A percentile compares a stretch with the other conserved stretches of the same genome.
Evolutionary conservation across 2,113 vertebrate genomes (phyloP).

Genomic region (Hemiscyllium ocellatum): DNA sequence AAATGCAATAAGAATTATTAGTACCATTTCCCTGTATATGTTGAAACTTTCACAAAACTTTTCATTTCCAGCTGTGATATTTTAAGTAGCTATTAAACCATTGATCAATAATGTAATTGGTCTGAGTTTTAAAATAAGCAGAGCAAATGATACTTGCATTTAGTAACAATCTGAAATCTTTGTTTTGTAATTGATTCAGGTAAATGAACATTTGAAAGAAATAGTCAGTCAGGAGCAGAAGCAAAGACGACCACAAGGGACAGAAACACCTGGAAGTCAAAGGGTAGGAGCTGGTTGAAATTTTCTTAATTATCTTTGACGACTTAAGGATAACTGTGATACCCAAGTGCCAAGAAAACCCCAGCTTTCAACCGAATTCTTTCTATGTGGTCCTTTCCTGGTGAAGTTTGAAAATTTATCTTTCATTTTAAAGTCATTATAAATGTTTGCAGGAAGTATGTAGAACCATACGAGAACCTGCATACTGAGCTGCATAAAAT

Average conservation of each 20-base stretch:
- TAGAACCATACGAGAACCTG: neutral
- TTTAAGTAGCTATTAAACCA: neutral
- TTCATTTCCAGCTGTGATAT: neutral
- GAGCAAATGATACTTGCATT: neutral
- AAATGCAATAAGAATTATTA: neutral
- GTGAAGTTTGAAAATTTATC: neutral
- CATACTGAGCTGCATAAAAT: neutral
- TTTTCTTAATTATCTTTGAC: neutral
- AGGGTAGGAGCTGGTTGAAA: constrained; percentile 61
- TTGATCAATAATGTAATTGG: neutral
- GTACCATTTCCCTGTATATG: neutral
- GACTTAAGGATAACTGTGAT: neutral
- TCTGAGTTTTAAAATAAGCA: neutral
- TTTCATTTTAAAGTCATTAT: neutral
- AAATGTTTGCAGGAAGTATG: neutral
- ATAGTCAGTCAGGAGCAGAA: constrained; percentile 80
- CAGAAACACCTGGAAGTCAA: constrained; percentile 73
- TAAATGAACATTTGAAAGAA: constrained; percentile 89
- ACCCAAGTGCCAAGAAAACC: neutral
- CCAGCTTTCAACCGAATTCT: neutral
- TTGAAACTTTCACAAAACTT: neutral
- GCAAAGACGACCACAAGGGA: constrained; percentile 64
- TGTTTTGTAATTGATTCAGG: constrained; percentile 54
- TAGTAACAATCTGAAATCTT: neutral
- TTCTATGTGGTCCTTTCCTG: neutral